Conservation (phyloP, 2,797 vertebrate genomes). For the Chelidonichthys spinosus region DNA sequence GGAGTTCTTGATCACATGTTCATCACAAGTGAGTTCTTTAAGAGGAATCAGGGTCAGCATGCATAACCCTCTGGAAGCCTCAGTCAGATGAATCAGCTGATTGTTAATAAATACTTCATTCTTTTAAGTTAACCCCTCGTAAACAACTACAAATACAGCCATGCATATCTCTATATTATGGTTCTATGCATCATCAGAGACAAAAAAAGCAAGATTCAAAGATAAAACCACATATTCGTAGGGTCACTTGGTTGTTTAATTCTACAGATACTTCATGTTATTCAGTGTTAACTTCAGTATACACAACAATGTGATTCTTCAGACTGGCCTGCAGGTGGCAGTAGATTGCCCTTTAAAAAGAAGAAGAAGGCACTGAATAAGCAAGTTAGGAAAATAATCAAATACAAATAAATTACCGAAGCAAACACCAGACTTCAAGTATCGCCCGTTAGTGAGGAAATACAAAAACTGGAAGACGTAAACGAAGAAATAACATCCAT, state of each 20-base stretch:
- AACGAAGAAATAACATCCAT: conserved; percentile 1
- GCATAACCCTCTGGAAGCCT: neutral
- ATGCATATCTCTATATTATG: too few relatives aligned
- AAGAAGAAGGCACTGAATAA: conserved; percentile 18
- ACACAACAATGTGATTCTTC: conserved; percentile 14
- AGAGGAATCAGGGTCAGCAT: neutral
- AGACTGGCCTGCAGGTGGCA: conserved; percentile 32
- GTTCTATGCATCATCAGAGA: neutral
- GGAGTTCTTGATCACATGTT: conserved; percentile 30
- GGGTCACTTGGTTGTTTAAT: conserved; percentile 48
- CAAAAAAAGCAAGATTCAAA: neutral
- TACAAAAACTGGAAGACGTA: conserved; percentile 9
- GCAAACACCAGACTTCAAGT: conserved; percentile 45
- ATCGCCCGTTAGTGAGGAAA: conserved; percentile 9
- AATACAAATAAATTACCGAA: conserved; percentile 4
- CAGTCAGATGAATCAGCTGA: neutral
- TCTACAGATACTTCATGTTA: conserved; percentile 37
- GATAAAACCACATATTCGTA: too few relatives aligned
- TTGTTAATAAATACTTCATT: neutral
- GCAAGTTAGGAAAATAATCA: neutral
- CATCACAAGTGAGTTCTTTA: conserved; percentile 8
- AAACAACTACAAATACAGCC: too few relatives aligned
- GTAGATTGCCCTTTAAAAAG: neutral
- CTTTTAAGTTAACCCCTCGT: neutral
- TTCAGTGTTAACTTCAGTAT: conserved; percentile 15